phyloP scores from a whole-genome alignment of 1,140 invertebrate genomes.

The Hylaeus volcanicus region DNA sequence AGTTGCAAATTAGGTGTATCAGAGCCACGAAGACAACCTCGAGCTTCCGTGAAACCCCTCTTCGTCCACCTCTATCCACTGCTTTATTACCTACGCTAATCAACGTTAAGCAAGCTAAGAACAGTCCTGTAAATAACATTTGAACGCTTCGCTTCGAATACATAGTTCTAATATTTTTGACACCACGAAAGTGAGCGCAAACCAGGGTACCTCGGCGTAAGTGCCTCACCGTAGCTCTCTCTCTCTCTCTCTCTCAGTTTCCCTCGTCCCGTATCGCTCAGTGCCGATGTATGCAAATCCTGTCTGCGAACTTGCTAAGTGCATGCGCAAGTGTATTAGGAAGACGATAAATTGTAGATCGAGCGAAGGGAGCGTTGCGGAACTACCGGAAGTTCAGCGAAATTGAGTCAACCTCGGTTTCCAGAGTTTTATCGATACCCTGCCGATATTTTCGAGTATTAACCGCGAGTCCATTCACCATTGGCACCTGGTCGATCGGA shows the following conservation, averaged over 20 bases:
- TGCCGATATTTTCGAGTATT: constrained; percentile 26
- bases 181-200: too few species aligned
- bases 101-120: too few species aligned
- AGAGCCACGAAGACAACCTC: too few species aligned
- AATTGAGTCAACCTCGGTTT: constrained; percentile 54
- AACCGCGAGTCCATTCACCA: neutral
- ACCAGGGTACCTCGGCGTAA: neutral
- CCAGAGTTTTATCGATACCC: constrained; percentile 37
- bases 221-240: constrained; percentile 24
- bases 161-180: too few species aligned
- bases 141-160: neutral
- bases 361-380: constrained; percentile 53
- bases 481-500: neutral
- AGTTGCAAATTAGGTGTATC: too few species aligned
- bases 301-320: constrained; percentile 62
- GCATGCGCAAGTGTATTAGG: constrained; percentile 61
- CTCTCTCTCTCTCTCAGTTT: neutral
- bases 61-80: too few species aligned
- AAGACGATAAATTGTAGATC: constrained; percentile 62
- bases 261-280: neutral
- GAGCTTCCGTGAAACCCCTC: too few species aligned
- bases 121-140: too few species aligned
- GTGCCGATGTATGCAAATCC: constrained; percentile 63
- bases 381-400: constrained; percentile 48
- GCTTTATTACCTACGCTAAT: too few species aligned